phyloP scores from a whole-genome alignment of 2,113 vertebrate genomes.

The Aythya baeri region DNA sequence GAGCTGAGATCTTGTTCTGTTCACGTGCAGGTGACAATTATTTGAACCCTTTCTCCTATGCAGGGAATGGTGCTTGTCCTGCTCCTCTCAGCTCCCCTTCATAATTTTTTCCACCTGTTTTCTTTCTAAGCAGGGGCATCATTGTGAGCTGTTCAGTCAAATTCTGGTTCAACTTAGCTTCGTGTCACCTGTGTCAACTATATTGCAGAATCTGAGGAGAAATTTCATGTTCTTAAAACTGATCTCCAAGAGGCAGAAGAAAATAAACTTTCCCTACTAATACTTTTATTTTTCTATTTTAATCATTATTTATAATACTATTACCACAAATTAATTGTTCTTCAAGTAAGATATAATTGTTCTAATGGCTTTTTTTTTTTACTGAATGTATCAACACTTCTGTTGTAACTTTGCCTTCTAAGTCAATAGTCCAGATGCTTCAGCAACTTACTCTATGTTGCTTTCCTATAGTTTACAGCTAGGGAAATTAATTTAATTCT shows the following conservation, averaged over 20 bases:
- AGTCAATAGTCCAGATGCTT: constrained; percentile 17
- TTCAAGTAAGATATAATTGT: constrained; percentile 6
- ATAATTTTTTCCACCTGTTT: neutral
- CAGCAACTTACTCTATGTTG: constrained; percentile 10
- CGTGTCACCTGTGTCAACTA: neutral
- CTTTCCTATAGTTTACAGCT: constrained; percentile 12
- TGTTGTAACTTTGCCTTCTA: constrained; percentile 30
- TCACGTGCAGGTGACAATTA: neutral
- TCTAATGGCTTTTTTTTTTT: neutral
- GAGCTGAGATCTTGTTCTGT: neutral
- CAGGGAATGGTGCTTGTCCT: neutral
- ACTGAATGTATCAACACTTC: neutral
- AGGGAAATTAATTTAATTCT: constrained; percentile 65
- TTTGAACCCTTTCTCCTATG: neutral
- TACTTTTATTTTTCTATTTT: constrained; percentile 1
- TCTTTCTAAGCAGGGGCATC: neutral
- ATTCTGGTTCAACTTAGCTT: neutral
- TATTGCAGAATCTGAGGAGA: neutral
- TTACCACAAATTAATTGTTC: neutral
- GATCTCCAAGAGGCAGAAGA: neutral
- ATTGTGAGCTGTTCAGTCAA: neutral
- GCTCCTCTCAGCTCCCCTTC: neutral
- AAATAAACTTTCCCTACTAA: neutral
- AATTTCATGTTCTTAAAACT: neutral
- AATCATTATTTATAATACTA: neutral